These are phyloP conservation scores for Macroramphosus scolopax DNA, from an alignment of 2,797 vertebrate species.

Conservation along the genomic window DNA sequence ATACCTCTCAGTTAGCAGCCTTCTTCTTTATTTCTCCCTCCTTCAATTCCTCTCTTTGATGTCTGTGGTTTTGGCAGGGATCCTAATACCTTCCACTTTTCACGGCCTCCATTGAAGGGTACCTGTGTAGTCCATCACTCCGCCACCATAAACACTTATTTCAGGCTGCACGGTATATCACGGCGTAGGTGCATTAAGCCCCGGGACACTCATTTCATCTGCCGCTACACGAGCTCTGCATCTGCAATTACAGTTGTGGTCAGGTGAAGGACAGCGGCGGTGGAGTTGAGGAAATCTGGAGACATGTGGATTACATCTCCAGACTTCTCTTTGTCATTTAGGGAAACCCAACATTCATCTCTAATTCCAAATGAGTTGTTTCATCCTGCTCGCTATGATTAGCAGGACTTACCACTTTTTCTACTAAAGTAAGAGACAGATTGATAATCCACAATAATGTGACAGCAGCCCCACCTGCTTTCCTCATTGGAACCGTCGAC, in stretches of 20 bases:
- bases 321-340: constrained; percentile 53
- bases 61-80: constrained; percentile 30
- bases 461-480: constrained; percentile 31
- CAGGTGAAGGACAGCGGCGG: constrained; percentile 55
- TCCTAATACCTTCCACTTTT: constrained; percentile 29
- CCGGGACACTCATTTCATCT: constrained; percentile 30
- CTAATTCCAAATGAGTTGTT: constrained; percentile 44
- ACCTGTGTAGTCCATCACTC: constrained; percentile 31
- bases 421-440: no score
- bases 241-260: constrained; percentile 62
- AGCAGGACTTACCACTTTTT: constrained; percentile 30
- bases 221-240: constrained; percentile 31
- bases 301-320: constrained; percentile 51
- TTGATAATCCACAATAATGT: neutral
- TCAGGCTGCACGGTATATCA: constrained; percentile 20
- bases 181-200: constrained; percentile 21
- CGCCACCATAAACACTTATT: constrained; percentile 38
- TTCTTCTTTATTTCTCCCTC: constrained; percentile 6
- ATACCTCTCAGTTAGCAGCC: constrained; percentile 4
- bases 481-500: constrained; percentile 19
- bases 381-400: constrained; percentile 42
- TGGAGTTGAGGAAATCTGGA: constrained; percentile 45
- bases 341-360: constrained; percentile 54
- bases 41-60: constrained; percentile 33
- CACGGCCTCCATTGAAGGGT: constrained; percentile 13